Conservation (phyloP, 1,140 invertebrate species). For the Eriosoma lanigerum region DNA sequence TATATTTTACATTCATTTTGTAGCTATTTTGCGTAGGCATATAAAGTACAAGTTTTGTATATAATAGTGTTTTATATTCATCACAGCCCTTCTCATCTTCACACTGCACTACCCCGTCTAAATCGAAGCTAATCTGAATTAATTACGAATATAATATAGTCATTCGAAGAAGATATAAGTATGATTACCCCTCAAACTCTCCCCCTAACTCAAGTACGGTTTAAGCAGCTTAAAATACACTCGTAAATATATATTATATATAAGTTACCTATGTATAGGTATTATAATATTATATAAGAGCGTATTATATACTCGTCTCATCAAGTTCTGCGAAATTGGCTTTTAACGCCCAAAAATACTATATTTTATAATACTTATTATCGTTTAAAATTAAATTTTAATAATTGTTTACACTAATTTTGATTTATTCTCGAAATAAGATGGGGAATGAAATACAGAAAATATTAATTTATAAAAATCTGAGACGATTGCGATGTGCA, state of each 20-base stretch:
- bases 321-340: no score
- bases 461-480: no score
- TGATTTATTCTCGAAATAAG: no score
- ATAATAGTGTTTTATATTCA: no score
- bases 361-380: no score
- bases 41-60: not conserved
- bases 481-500: no score
- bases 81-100: no score
- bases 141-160: not conserved
- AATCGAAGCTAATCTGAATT: slow-evolving; percentile 23
- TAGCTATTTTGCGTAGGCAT: not conserved
- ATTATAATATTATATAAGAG: not conserved
- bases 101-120: not conserved
- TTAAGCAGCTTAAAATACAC: not conserved
- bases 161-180: not conserved
- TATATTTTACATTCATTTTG: not conserved
- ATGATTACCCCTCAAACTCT: not conserved
- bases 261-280: not conserved
- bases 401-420: no score
- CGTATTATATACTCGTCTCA: not conserved
- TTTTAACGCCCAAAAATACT: no score
- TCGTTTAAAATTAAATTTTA: no score
- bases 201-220: not conserved
- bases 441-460: no score
- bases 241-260: no score